phyloP scores from a whole-genome alignment of 2,888 invertebrate species.

The Cantharis rufa region DNA sequence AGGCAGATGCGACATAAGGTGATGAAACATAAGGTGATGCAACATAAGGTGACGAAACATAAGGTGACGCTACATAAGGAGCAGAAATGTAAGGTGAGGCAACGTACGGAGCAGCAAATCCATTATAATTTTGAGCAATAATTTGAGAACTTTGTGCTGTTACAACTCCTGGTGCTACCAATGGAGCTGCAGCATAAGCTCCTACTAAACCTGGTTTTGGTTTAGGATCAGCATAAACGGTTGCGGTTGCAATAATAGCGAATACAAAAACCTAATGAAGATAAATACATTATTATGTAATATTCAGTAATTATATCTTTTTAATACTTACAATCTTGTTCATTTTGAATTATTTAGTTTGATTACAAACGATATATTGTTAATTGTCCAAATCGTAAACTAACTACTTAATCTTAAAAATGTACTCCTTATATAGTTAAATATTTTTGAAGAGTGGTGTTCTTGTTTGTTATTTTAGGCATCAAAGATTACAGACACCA shows the following conservation, averaged over 20 bases:
- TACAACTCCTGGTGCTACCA: constrained; percentile 54
- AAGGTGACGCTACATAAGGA: constrained; percentile 47
- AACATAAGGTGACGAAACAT: constrained; percentile 33
- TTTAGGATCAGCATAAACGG: constrained; percentile 44
- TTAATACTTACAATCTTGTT: neutral
- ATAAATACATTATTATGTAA: neutral
- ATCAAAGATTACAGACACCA: neutral
- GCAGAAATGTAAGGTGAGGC: constrained; percentile 49
- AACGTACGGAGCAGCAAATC: constrained; percentile 52
- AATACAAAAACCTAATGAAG: constrained; percentile 24
- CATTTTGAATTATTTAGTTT: neutral
- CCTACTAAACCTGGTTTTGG: constrained; percentile 46
- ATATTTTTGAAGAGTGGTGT: neutral
- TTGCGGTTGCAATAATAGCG: constrained; percentile 40
- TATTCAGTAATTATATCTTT: neutral
- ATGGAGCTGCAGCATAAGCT: constrained; percentile 41
- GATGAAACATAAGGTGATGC: constrained; percentile 25
- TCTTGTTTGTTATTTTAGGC: neutral
- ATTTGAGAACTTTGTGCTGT: constrained; percentile 70
- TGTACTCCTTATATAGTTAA: neutral
- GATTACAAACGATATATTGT: neutral
- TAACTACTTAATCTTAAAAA: neutral
- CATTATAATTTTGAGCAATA: constrained; percentile 66
- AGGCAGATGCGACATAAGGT: constrained; percentile 7
- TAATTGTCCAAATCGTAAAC: neutral